A percentile compares a stretch with the other conserved stretches of the same genome.
These are phyloP conservation scores for Melanocharis versteri DNA, from an alignment of 2,113 vertebrate species.

Conservation along the genomic window DNA sequence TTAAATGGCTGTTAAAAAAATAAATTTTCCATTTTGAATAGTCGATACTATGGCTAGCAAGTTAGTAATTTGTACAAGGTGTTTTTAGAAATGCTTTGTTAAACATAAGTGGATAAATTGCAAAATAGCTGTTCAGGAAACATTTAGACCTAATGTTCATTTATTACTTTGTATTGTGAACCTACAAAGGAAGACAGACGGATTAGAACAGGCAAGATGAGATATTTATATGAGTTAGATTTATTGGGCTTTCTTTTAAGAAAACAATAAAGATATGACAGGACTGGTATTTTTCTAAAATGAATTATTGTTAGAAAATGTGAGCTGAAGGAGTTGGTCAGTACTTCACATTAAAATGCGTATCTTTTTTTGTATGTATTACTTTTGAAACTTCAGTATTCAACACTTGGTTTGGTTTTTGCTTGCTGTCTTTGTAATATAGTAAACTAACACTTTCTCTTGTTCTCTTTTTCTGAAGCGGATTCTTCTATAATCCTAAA, in stretches of 20 bases:
- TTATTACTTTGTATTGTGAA: background rate
- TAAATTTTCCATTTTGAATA: background rate
- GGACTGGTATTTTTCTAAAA: background rate
- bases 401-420: background rate
- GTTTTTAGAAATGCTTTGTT: background rate
- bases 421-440: constrained; percentile 21
- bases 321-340: background rate
- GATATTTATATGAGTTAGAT: background rate
- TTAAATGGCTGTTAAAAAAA: background rate
- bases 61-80: background rate
- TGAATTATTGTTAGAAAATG: background rate
- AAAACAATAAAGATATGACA: background rate
- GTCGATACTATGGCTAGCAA: accelerated
- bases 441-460: constrained; percentile 65
- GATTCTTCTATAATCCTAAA: constrained; percentile 76
- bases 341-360: background rate
- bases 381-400: background rate
- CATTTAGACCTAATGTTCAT: background rate
- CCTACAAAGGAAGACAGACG: background rate
- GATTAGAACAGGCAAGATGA: background rate
- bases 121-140: background rate
- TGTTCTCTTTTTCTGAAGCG: constrained; percentile 75
- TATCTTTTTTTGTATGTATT: background rate
- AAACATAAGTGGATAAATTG: background rate
- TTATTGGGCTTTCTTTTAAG: background rate